A percentile compares a stretch with the other conserved stretches of the same genome.
Conservation (phyloP, 2,888 invertebrate genomes). For the Elysia crispata region DNA sequence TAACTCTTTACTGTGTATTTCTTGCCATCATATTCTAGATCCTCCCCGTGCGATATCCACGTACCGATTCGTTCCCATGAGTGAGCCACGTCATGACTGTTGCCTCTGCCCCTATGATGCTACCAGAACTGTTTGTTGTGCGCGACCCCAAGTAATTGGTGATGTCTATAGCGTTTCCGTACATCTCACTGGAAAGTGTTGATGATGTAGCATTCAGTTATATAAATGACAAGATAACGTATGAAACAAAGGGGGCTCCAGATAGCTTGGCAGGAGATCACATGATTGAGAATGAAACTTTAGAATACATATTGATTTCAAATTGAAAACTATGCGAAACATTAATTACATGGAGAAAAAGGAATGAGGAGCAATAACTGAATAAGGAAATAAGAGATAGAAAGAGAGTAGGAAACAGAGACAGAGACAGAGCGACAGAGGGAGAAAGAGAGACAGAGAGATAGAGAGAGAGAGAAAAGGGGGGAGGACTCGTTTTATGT, state of each 20-base stretch:
- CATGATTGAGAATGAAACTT: too few relatives aligned
- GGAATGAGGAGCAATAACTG: background rate
- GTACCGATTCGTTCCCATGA: conserved; percentile 56
- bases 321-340: too few relatives aligned
- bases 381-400: background rate
- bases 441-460: background rate
- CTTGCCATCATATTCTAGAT: too few relatives aligned
- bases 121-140: conserved; percentile 52
- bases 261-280: too few relatives aligned
- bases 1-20: too few relatives aligned
- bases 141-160: conserved; percentile 59
- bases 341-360: background rate
- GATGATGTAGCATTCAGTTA: background rate
- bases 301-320: too few relatives aligned
- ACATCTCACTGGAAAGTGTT: conserved; percentile 61
- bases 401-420: background rate
- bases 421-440: conserved; percentile 5
- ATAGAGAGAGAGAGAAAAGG: background rate
- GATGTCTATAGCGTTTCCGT: conserved; percentile 55
- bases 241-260: too few relatives aligned
- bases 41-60: too few relatives aligned
- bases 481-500: too few relatives aligned
- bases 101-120: conserved; percentile 60
- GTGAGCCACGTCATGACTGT: conserved; percentile 64
- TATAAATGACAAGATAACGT: too few relatives aligned